Evolutionary conservation across 1,140 invertebrate species (phyloP).

Genomic region (Chelonus insularis): DNA sequence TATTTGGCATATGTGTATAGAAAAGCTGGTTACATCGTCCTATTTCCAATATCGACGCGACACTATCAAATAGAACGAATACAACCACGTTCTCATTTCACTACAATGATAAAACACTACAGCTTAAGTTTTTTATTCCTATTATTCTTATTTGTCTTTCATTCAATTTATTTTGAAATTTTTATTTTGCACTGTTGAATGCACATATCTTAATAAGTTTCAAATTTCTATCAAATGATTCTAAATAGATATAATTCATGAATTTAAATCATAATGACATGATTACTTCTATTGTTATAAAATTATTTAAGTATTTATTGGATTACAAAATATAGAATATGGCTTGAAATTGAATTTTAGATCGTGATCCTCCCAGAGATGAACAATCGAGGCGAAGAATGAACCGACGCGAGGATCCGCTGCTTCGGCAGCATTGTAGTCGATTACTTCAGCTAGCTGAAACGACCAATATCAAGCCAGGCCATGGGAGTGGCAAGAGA

Average conservation of each 20-base stretch:
- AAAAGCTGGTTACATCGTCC: slow-evolving; percentile 18
- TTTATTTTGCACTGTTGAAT: too few relatives aligned
- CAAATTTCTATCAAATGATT: too few relatives aligned
- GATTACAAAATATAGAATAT: too few relatives aligned
- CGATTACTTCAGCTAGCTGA: slow-evolving; percentile 56
- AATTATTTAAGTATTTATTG: too few relatives aligned
- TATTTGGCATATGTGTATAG: not conserved
- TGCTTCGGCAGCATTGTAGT: slow-evolving; percentile 54
- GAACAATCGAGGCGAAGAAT: slow-evolving; percentile 47
- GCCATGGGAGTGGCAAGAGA: slow-evolving; percentile 52
- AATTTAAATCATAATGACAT: too few relatives aligned
- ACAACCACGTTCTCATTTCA: not conserved
- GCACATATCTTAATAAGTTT: too few relatives aligned
- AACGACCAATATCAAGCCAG: slow-evolving; percentile 53
- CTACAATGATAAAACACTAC: not conserved
- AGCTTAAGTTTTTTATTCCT: not conserved
- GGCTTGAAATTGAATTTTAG: slow-evolving; percentile 41
- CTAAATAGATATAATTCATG: too few relatives aligned
- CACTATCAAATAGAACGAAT: slow-evolving; percentile 7
- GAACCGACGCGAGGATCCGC: slow-evolving; percentile 53
- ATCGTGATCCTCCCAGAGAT: slow-evolving; percentile 40
- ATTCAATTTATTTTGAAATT: too few relatives aligned
- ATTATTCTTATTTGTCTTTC: not conserved
- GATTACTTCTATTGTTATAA: too few relatives aligned
- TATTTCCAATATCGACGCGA: slow-evolving; percentile 8